Base-by-base conservation (phyloP, 2,888 invertebrate species). In the Erebia ligea region DNA sequence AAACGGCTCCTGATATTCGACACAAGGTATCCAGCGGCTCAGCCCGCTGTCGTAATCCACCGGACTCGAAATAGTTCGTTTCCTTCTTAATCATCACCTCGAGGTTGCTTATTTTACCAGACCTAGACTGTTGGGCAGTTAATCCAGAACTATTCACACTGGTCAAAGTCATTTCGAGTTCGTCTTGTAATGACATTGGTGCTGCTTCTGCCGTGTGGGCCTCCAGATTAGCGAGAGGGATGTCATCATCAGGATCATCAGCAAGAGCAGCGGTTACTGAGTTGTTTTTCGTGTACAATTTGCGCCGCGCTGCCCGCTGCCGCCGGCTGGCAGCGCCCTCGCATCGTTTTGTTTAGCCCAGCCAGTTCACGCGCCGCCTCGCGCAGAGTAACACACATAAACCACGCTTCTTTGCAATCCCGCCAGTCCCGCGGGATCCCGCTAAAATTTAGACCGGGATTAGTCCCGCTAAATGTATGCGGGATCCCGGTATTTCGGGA, bases 11-110 rank as follows among this genome's bases (percentile, higher is more conserved):
- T 17, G 42, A 66, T 61, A 42, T 57, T 19, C 17, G 50, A 61
- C 40, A 58, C 40, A 59, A 69, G 54, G 58, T 65, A 71, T 17
- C 68, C 68, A 8, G 70, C 69, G 34, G 65, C 69, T 25, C 71
- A 9, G 69, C 64, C 59, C 73, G 63, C 58, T 70, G n/a, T n/a
- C n/a, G n/a, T 50, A 15, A 13, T 13, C 50, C n/a, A 50, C 50
- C 50, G n/a, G 13, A 50, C 2, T 50, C 50, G n/a, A 15, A 50
- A 13, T 15, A n/a, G 50, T 15, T 50, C 50, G n/a, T 50, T 50
- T 50, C 50, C 25, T 25, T 25, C n/a, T 50, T 50, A 50, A 50
- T 50, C 5, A 15, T 13, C 13, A 50, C n/a, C 50, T n/a, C n/a
- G 50, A 15, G 15, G 13, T 13, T 50, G 13, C 50, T 50, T 50